These are phyloP conservation scores for Craniophora ligustri DNA, from an alignment of 2,888 invertebrate species.

Conservation along the genomic window DNA sequence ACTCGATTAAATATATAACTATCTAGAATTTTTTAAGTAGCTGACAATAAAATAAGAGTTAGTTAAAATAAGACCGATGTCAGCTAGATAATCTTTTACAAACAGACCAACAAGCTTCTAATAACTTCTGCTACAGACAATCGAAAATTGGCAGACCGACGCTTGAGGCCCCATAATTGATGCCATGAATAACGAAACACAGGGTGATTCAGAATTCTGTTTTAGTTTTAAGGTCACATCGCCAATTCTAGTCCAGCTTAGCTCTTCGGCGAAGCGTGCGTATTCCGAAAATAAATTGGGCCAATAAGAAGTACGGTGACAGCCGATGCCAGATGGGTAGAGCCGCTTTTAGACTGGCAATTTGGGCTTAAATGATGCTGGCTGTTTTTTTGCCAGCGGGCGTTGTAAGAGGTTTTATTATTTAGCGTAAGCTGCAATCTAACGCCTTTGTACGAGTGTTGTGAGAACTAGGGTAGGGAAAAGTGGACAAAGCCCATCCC, in stretches of 20 bases:
- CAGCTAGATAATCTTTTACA: not conserved
- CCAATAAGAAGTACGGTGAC: conserved; percentile 54
- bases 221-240: conserved; percentile 55
- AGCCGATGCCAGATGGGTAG: conserved; percentile 48
- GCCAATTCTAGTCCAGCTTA: conserved; percentile 52
- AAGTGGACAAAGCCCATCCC: too few species aligned
- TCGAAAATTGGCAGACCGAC: conserved; percentile 44
- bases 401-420: conserved; percentile 1
- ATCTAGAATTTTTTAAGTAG: not conserved
- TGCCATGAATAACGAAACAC: conserved; percentile 40
- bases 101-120: not conserved
- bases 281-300: conserved; percentile 53
- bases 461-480: too few species aligned
- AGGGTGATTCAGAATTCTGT: conserved; percentile 49
- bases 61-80: not conserved
- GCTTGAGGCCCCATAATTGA: conserved; percentile 35
- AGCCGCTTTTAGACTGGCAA: conserved; percentile 43
- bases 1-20: too few species aligned
- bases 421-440: too few species aligned
- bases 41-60: not conserved
- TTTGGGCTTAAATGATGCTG: conserved; percentile 33
- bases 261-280: conserved; percentile 51
- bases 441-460: too few species aligned
- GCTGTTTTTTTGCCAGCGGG: conserved; percentile 18
- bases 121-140: conserved; percentile 34